Evolutionary conservation across 2,888 invertebrate species (phyloP).

Genomic region (Deroplatys truncata): DNA sequence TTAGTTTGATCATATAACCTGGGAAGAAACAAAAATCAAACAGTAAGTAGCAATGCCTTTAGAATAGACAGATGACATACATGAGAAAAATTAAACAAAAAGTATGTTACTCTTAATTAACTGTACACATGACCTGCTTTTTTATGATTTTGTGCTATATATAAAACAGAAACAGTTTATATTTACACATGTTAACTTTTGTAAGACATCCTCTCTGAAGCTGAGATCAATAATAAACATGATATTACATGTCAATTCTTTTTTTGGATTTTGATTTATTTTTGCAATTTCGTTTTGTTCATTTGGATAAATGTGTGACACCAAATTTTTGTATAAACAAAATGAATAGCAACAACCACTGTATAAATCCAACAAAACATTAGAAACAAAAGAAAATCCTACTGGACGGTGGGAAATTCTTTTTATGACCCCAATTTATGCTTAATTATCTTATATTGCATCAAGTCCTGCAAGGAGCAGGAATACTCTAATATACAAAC

Average conservation of each 20-base stretch:
- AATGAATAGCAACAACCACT: not conserved
- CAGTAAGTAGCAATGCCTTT: not conserved
- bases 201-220: not conserved
- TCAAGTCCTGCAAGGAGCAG: not conserved
- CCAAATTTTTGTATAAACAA: not conserved
- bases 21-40: not conserved
- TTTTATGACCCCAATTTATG: conserved; percentile 6
- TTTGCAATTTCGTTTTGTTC: not conserved
- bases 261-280: not conserved
- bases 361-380: not conserved
- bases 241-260: not conserved
- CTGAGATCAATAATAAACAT: not conserved
- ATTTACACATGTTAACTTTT: not conserved
- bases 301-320: not conserved
- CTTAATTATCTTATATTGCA: not conserved
- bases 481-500: not conserved
- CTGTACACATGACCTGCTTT: not conserved
- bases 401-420: conserved; percentile 10
- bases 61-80: not conserved
- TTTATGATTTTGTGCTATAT: conserved; percentile 2
- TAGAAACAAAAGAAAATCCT: not conserved
- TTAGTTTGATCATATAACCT: not conserved
- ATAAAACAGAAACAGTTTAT: not conserved
- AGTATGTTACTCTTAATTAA: not conserved
- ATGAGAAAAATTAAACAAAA: not conserved